These are phyloP conservation scores for Dendrolimus kikuchii DNA, from an alignment of 1,140 invertebrate species.

Conservation along the genomic window DNA sequence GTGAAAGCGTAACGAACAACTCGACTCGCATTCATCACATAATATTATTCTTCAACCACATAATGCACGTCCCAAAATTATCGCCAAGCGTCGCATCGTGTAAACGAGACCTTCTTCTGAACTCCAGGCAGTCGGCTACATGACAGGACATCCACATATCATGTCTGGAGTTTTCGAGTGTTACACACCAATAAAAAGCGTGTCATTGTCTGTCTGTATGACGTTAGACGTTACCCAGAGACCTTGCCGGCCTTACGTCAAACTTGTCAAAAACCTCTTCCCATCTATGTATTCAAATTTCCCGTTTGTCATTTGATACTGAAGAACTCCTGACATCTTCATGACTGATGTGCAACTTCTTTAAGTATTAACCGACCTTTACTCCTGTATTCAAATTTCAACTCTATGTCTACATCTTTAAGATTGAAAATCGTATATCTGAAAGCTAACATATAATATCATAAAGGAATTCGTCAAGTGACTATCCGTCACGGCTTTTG, in stretches of 20 bases:
- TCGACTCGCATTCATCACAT: too few relatives aligned
- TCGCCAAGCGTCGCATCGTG: too few relatives aligned
- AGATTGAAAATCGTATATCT: constrained; percentile 6
- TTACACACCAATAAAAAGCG: constrained; percentile 22
- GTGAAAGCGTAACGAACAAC: too few relatives aligned
- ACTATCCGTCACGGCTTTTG: constrained; percentile 49
- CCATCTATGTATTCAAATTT: constrained; percentile 62
- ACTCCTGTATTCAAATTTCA: neutral
- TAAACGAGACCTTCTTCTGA: too few relatives aligned
- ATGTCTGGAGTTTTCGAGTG: neutral
- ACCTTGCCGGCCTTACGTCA: constrained; percentile 20
- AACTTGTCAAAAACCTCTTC: constrained; percentile 53
- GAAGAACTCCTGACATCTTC: constrained; percentile 49
- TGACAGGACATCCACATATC: neutral
- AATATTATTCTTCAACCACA: too few relatives aligned
- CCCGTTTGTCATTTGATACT: constrained; percentile 55
- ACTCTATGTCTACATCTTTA: neutral
- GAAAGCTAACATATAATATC: constrained; percentile 18
- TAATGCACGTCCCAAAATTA: too few relatives aligned
- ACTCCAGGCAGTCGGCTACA: neutral
- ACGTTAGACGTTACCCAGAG: constrained; percentile 15
- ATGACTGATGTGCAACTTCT: constrained; percentile 19
- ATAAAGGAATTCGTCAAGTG: constrained; percentile 59
- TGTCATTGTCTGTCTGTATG: constrained; percentile 20
- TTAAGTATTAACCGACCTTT: neutral